Base-by-base conservation (phyloP, 2,113 vertebrate genomes). In the Gobius niger region DNA sequence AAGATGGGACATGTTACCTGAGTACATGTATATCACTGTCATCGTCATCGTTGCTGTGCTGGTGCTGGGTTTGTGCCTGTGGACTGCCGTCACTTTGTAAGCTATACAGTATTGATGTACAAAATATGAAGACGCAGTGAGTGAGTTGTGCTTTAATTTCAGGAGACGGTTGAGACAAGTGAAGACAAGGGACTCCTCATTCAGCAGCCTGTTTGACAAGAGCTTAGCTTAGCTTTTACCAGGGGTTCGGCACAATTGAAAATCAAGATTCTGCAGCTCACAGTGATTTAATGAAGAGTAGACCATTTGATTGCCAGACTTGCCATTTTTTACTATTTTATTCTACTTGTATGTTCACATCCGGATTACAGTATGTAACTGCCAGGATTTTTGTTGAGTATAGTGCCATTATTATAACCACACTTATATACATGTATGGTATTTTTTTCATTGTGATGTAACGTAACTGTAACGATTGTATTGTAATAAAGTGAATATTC, bases 1-100 rank as follows among this genome's bases (percentile, higher is more conserved):
- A 73, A 42, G 60, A 65, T 51, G 10, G 73, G 59, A 72, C 16
- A 6, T 13, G 40, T 9, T 60, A 1, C 54, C 18, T 4, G 46
- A 78, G 0, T 83, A 70, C 18, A 41, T 70, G 0, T 81, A 46
- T 6, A 24, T 75, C 1, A 70, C 77, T 40, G 12, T 61, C n/a
- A 68, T 15, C 44, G 63, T 79, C 41, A 62, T 74, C 12, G 24
- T 34, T 34, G 19, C 70, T 63, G 12, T 47, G 8, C 59, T 87
- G 69, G n/a, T 81, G 47, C 44, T 83, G 18, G 47, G 11, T 5
- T 9, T 89, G 34, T 81, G 82, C 63, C 15, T 65, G 9, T 69
- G 68, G 10, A 7, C 73, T 50, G 5, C n/a, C 5, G 13, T 77
- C 9, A 72, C 44, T 70, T 6, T 77, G 87, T 87, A 49, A 85